Evolutionary conservation across 2,113 vertebrate genomes (phyloP).

Genomic region (Sturnira hondurensis): DNA sequence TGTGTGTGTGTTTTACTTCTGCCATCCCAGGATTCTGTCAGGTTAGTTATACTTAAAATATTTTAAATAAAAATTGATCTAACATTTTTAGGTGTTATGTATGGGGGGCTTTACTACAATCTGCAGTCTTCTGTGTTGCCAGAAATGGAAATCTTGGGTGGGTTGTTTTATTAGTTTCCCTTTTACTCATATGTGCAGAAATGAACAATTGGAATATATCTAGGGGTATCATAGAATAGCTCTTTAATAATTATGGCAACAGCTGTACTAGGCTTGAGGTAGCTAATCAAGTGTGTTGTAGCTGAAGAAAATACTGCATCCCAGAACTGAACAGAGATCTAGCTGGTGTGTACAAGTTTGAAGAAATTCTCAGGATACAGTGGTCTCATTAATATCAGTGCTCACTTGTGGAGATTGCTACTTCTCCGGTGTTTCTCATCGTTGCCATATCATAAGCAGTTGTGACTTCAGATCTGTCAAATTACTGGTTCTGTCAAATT

Average conservation of each 20-base stretch:
- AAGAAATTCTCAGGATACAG: not conserved
- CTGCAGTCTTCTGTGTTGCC: not conserved
- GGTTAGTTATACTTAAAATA: not conserved
- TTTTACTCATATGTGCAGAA: not conserved
- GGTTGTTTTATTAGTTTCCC: not conserved
- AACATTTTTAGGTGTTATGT: not conserved
- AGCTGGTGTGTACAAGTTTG: not conserved
- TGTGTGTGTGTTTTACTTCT: not conserved
- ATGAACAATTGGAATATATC: not conserved
- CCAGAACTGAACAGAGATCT: not conserved
- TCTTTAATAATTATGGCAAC: not conserved
- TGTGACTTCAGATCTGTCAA: not conserved
- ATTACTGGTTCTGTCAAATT: not conserved
- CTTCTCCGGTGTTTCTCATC: not conserved
- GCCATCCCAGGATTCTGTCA: not conserved
- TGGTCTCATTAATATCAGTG: not conserved
- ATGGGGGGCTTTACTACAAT: not conserved
- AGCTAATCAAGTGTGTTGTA: not conserved
- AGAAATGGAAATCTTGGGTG: not conserved
- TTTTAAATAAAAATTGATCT: not conserved
- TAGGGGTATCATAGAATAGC: not conserved
- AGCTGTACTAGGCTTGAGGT: not conserved
- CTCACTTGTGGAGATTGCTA: not conserved
- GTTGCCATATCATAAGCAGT: not conserved
- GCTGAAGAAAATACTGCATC: not conserved